Conservation (phyloP, 2,113 vertebrate genomes). For the Octodon degus region DNA sequence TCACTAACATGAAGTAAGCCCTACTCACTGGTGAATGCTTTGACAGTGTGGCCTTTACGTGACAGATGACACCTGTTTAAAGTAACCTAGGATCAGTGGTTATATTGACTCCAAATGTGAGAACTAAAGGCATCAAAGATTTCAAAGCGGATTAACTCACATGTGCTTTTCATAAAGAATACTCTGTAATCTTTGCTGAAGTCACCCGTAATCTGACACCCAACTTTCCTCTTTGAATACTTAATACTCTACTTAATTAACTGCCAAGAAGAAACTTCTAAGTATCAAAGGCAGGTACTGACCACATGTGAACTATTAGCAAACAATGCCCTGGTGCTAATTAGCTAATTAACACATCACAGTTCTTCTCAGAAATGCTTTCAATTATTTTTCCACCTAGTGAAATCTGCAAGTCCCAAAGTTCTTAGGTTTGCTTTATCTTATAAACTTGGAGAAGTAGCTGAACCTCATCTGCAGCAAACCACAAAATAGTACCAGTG, state of each 20-base stretch:
- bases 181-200: slow-evolving; percentile 14
- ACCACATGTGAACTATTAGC: background rate
- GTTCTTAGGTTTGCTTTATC: background rate
- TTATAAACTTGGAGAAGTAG: background rate
- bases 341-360: slow-evolving; percentile 69
- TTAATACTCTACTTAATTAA: slow-evolving; percentile 64
- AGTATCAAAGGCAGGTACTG: slow-evolving; percentile 53
- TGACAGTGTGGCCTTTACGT: background rate
- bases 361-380: slow-evolving; percentile 49
- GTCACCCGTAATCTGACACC: slow-evolving; percentile 51
- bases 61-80: background rate
- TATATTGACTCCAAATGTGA: background rate
- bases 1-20: background rate
- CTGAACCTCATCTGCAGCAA: background rate
- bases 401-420: background rate
- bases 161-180: slow-evolving; percentile 36
- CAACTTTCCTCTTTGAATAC: slow-evolving; percentile 68
- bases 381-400: slow-evolving; percentile 22
- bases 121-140: background rate
- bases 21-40: background rate
- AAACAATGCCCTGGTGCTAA: slow-evolving; percentile 54
- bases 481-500: background rate
- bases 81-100: background rate
- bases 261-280: slow-evolving; percentile 52
- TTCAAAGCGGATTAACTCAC: slow-evolving; percentile 1